Conservation (phyloP, 2,113 vertebrate genomes). For the Budorcas taxicolor region DNA sequence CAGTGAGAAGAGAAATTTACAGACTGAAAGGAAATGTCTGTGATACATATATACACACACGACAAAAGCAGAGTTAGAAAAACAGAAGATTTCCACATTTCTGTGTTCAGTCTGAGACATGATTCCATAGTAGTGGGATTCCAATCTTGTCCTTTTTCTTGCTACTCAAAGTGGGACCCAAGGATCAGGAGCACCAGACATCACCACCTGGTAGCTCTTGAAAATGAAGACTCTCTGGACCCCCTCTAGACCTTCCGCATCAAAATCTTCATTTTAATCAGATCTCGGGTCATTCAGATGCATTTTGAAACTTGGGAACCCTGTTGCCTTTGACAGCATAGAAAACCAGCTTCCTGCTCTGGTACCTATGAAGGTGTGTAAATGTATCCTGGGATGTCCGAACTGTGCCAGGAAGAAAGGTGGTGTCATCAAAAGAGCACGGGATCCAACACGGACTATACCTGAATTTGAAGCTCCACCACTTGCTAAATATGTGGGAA, state of each 20-base stretch:
- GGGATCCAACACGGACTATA: no score
- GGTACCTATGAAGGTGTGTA: not conserved
- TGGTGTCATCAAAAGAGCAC: not conserved
- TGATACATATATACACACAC: not conserved
- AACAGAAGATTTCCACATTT: not conserved
- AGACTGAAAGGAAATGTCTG: not conserved
- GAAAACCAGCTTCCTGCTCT: not conserved
- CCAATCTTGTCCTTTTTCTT: not conserved
- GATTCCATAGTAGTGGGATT: not conserved
- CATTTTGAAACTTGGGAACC: not conserved
- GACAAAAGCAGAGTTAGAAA: not conserved
- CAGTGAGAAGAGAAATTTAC: not conserved
- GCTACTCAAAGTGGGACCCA: not conserved
- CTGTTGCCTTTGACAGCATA: not conserved
- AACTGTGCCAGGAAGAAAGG: not conserved
- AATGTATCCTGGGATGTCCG: not conserved
- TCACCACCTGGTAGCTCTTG: not conserved
- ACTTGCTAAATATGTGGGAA: not conserved
- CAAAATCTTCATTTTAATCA: not conserved
- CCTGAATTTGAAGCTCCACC: not conserved
- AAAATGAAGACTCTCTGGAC: not conserved
- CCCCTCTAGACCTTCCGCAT: not conserved
- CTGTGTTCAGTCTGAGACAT: not conserved
- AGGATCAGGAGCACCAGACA: not conserved
- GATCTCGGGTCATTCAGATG: not conserved